Conservation (phyloP, 2,113 vertebrate genomes). For the Struthio camelus region DNA sequence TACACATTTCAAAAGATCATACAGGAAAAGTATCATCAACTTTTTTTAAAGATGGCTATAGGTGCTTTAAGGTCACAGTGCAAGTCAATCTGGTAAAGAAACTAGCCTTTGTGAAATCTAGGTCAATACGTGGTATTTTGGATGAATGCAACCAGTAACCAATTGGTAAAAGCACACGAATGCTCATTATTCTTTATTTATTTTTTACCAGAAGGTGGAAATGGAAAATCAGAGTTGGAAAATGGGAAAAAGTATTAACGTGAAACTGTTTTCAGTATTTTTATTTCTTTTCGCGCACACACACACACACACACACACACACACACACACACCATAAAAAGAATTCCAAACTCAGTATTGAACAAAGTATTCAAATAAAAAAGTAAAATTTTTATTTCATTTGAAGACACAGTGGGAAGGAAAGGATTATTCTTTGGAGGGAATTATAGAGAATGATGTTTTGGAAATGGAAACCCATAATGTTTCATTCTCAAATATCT, state of each 20-base stretch:
- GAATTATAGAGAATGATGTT: conserved; percentile 43
- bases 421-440: conserved; percentile 4
- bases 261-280: neutral
- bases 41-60: neutral
- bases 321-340: neutral
- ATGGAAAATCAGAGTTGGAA: neutral
- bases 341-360: neutral
- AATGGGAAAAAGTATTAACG: neutral
- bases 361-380: conserved; percentile 31
- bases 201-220: neutral
- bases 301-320: neutral
- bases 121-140: neutral
- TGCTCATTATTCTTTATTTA: fast-evolving
- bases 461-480: conserved; percentile 38
- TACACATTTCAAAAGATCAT: neutral
- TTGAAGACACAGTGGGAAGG: neutral
- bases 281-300: neutral
- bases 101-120: neutral
- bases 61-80: neutral
- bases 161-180: neutral
- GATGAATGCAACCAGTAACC: neutral
- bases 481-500: conserved; percentile 38
- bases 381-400: conserved; percentile 24
- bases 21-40: fast-evolving
- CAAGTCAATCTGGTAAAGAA: neutral